Conservation (phyloP, 2,888 invertebrate species). For the Drosophila acutilabella region DNA sequence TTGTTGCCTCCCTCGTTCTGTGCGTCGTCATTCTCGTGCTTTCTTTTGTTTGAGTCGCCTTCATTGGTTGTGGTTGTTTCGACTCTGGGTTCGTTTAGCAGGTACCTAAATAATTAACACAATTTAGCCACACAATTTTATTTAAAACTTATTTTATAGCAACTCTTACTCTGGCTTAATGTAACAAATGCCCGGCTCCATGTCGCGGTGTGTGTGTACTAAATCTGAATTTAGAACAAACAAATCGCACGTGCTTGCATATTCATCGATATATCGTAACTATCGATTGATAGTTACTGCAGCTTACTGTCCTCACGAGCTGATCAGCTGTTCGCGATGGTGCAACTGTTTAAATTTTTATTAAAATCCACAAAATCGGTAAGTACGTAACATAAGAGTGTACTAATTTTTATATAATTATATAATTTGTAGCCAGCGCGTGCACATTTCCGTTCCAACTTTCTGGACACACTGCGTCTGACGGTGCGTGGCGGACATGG, state of each 20-base stretch:
- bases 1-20: conserved; percentile 43
- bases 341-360: conserved; percentile 79
- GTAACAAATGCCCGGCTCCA: conserved; percentile 84
- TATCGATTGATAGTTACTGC: conserved; percentile 10
- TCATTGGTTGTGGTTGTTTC: not conserved
- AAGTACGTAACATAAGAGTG: conserved; percentile 1
- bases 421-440: conserved; percentile 66
- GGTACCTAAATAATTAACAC: conserved; percentile 39
- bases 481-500: conserved; percentile 94
- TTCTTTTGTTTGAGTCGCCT: conserved; percentile 66
- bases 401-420: not conserved
- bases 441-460: conserved; percentile 85
- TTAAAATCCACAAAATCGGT: conserved; percentile 80
- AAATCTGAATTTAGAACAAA: conserved; percentile 48
- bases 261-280: conserved; percentile 31
- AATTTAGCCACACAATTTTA: not conserved
- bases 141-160: not conserved
- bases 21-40: conserved; percentile 39
- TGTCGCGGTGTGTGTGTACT: conserved; percentile 61
- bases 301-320: conserved; percentile 12
- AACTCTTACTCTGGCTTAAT: conserved; percentile 81
- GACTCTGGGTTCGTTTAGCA: conserved; percentile 45
- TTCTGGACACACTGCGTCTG: conserved; percentile 92
- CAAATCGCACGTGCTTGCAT: conserved; percentile 58
- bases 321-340: conserved; percentile 69